Evolutionary conservation across 2,888 invertebrate genomes (phyloP).

Genomic region (Cephus pygmeus): DNA sequence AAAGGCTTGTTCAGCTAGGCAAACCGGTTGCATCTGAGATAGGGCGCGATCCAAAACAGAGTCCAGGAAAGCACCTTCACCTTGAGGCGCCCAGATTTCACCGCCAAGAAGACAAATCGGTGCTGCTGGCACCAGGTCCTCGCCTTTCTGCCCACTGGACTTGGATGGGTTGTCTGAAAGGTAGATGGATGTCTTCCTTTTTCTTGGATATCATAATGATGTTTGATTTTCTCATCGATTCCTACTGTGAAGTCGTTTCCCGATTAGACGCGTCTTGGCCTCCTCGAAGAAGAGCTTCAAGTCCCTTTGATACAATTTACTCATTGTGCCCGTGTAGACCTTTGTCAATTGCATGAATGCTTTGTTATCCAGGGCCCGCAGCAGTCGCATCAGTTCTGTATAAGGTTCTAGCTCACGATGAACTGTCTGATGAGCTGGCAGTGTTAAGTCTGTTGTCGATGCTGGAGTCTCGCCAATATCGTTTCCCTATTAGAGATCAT

Average conservation of each 20-base stretch:
- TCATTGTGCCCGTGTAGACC: conserved; percentile 85
- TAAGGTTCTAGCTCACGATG: conserved; percentile 90
- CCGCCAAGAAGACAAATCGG: conserved; percentile 58
- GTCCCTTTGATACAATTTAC: conserved; percentile 90
- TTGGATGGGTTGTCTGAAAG: conserved; percentile 49
- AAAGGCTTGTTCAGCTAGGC: conserved; percentile 95
- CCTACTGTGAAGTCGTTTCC: conserved; percentile 48
- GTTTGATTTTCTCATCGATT: background rate
- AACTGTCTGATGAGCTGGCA: conserved; percentile 82
- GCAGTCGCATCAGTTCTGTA: conserved; percentile 91
- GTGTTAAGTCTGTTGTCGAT: conserved; percentile 69
- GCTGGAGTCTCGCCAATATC: conserved; percentile 74
- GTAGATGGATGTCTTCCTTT: background rate
- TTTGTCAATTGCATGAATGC: conserved; percentile 84
- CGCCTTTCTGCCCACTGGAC: conserved; percentile 55
- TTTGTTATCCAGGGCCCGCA: conserved; percentile 86
- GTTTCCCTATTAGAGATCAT: conserved; percentile 68
- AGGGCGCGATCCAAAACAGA: conserved; percentile 86
- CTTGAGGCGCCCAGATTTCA: conserved; percentile 59
- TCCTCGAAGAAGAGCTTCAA: conserved; percentile 82
- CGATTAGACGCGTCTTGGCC: conserved; percentile 67
- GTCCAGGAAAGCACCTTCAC: conserved; percentile 67
- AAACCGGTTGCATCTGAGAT: conserved; percentile 89
- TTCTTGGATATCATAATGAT: background rate
- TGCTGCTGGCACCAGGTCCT: conserved; percentile 55